These are phyloP conservation scores for Celastrina argiolus DNA, from an alignment of 2,888 invertebrate genomes.

Conservation along the genomic window DNA sequence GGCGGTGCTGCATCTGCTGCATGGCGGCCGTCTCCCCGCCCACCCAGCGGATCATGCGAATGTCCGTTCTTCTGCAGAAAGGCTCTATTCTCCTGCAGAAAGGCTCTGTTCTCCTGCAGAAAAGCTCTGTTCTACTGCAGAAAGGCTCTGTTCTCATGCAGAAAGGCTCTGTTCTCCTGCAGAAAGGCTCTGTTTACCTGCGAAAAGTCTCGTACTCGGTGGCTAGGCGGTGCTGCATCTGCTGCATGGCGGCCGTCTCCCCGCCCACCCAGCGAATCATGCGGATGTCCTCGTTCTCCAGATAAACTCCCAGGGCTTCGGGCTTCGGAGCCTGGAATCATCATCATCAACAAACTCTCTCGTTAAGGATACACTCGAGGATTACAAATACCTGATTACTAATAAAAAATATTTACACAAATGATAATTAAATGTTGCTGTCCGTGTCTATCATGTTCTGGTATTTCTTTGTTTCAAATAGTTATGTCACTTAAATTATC, in stretches of 20 bases:
- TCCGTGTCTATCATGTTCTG: too few relatives aligned
- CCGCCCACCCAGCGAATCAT: conserved; percentile 82
- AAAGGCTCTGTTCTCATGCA: too few relatives aligned
- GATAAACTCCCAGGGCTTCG: conserved; percentile 74
- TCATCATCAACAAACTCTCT: not conserved
- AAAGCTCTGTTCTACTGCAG: too few relatives aligned
- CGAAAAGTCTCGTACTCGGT: conserved; percentile 75
- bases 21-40: conserved; percentile 83
- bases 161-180: too few relatives aligned
- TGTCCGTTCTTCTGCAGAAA: conserved; percentile 70
- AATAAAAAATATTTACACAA: too few relatives aligned
- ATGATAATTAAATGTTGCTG: too few relatives aligned
- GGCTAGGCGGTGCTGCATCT: conserved; percentile 75
- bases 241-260: conserved; percentile 79
- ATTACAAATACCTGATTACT: too few relatives aligned
- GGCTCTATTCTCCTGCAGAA: too few relatives aligned
- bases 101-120: too few relatives aligned
- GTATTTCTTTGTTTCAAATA: too few relatives aligned
- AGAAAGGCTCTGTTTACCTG: too few relatives aligned
- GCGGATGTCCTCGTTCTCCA: conserved; percentile 68
- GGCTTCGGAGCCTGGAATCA: conserved; percentile 69
- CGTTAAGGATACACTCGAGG: not conserved
- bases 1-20: conserved; percentile 73
- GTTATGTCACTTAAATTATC: too few relatives aligned
- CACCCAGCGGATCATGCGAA: conserved; percentile 76